phyloP scores from a whole-genome alignment of 2,797 vertebrate genomes.

The Bovichtus diacanthus region DNA sequence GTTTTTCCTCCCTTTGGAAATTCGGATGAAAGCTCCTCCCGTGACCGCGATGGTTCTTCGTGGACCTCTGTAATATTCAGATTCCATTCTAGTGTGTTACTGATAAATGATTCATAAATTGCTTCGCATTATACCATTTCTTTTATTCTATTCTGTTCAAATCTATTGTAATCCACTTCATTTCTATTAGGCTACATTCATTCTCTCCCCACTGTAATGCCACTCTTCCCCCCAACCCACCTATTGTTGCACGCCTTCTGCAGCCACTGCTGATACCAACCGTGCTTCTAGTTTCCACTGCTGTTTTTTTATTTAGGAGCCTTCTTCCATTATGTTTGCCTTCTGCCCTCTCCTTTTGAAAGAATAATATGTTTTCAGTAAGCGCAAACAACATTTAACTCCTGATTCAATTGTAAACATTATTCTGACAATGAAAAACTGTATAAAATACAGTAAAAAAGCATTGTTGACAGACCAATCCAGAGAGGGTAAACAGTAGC shows the following conservation, averaged over 20 bases:
- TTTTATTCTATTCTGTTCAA: conserved; percentile 20
- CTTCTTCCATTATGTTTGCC: conserved; percentile 22
- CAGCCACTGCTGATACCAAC: conserved; percentile 33
- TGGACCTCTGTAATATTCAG: conserved; percentile 41
- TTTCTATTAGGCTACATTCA: conserved; percentile 9
- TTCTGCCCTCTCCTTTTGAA: conserved; percentile 27
- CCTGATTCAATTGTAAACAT: conserved; percentile 36
- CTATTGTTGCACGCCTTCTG: conserved; percentile 36
- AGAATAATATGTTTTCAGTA: conserved; percentile 46
- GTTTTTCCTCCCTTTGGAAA: conserved; percentile 53
- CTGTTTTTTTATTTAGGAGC: conserved; percentile 4
- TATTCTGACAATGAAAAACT: conserved; percentile 38
- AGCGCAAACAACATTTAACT: conserved; percentile 35
- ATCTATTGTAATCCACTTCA: conserved; percentile 26
- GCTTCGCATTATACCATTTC: conserved; percentile 8
- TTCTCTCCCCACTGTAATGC: background rate
- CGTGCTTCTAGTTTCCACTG: conserved; percentile 15
- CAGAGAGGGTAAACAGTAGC: conserved; percentile 45
- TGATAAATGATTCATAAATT: conserved; percentile 45
- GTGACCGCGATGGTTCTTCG: conserved; percentile 39
- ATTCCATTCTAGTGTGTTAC: conserved; percentile 29
- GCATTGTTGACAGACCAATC: conserved; percentile 36
- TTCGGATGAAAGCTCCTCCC: conserved; percentile 60
- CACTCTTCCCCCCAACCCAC: conserved; percentile 17
- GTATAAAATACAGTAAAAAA: conserved; percentile 39